These are phyloP conservation scores for Epinotia brunnichana DNA, from an alignment of 2,888 invertebrate species.

Conservation along the genomic window DNA sequence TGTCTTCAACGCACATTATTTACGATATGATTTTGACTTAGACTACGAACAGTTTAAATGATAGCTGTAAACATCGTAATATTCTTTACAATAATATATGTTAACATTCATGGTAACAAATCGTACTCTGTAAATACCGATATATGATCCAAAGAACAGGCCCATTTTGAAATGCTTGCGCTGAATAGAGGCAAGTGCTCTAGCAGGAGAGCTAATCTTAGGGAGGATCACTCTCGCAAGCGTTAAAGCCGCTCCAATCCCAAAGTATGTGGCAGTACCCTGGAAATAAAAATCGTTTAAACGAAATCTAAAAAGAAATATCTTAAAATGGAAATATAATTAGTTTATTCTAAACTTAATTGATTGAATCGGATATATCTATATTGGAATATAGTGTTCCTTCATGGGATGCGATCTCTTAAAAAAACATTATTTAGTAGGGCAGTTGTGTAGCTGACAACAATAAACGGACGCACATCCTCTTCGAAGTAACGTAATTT, in stretches of 20 bases:
- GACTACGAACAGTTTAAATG: no score
- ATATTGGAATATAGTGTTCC: no score
- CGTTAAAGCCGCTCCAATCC: constrained; percentile 69
- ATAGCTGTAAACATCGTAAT: no score
- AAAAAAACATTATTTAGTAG: no score
- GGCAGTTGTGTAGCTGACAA: no score
- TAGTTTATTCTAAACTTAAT: not conserved
- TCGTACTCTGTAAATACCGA: constrained; percentile 83
- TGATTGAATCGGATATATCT: no score
- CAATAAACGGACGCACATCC: no score
- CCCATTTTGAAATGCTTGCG: constrained; percentile 72
- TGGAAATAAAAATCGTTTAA: constrained; percentile 53
- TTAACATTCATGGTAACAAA: constrained; percentile 28
- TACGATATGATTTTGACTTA: no score
- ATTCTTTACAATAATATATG: no score
- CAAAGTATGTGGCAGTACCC: constrained; percentile 72
- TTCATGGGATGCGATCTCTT: no score
- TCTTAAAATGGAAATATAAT: not conserved
- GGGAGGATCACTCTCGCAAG: constrained; percentile 68
- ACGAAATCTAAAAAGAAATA: not conserved
- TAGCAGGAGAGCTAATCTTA: constrained; percentile 63
- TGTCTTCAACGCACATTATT: no score
- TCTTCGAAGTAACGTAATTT: no score
- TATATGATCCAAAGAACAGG: constrained; percentile 79
- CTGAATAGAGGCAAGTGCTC: constrained; percentile 66